Evolutionary conservation across 2,113 vertebrate genomes (phyloP).

Genomic region (Passer domesticus): DNA sequence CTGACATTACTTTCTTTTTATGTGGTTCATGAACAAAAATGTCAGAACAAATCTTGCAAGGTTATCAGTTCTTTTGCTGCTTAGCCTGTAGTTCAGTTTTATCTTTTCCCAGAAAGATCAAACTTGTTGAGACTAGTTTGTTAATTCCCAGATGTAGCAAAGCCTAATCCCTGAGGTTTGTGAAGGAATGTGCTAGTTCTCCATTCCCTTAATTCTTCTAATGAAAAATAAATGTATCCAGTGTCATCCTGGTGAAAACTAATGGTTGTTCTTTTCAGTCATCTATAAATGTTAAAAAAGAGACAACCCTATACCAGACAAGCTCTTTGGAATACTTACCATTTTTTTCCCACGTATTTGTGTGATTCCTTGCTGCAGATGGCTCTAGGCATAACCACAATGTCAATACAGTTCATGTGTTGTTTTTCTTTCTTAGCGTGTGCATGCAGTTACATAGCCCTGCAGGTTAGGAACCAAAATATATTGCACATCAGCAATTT

Average conservation of each 20-base stretch:
- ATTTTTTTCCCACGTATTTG: neutral
- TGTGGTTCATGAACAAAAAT: slow-evolving; percentile 54
- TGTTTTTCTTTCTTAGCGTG: slow-evolving; percentile 15
- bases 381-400: slow-evolving; percentile 44
- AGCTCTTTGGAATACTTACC: neutral
- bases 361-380: neutral
- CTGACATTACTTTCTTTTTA: slow-evolving; percentile 57
- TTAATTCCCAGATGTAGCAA: slow-evolving; percentile 67
- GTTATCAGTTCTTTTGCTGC: slow-evolving; percentile 70
- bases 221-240: slow-evolving; percentile 62
- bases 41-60: slow-evolving; percentile 54
- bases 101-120: slow-evolving; percentile 71
- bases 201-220: slow-evolving; percentile 56
- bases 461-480: slow-evolving; percentile 41
- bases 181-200: slow-evolving; percentile 70
- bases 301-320: neutral
- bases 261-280: slow-evolving; percentile 14
- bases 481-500: slow-evolving; percentile 34
- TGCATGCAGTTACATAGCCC: neutral
- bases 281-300: slow-evolving; percentile 2
- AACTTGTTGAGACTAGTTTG: slow-evolving; percentile 72
- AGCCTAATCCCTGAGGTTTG: slow-evolving; percentile 73
- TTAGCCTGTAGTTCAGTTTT: slow-evolving; percentile 64
- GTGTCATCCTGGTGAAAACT: slow-evolving; percentile 32
- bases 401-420: slow-evolving; percentile 18